These are phyloP conservation scores for Camponotus vicinus DNA, from an alignment of 1,140 invertebrate species.

Conservation along the genomic window DNA sequence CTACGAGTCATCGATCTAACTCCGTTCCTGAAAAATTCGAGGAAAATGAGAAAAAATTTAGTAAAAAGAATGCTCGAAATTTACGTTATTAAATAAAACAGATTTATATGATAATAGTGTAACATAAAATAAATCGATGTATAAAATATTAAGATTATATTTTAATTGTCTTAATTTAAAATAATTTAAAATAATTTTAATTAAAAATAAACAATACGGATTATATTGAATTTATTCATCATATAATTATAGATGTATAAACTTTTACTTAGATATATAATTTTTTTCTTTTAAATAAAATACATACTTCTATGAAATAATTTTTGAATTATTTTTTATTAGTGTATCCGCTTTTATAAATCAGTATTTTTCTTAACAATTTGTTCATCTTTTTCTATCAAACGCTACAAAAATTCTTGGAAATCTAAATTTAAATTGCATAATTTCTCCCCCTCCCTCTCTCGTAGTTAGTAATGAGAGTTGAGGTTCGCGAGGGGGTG, in stretches of 20 bases:
- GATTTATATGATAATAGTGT: neutral
- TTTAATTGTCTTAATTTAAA: too few species aligned
- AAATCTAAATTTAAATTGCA: neutral
- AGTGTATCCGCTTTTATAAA: neutral
- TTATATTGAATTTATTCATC: neutral
- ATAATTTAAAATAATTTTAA: too few species aligned
- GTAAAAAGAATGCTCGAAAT: neutral
- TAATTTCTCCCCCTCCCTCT: neutral
- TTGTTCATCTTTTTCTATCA: neutral
- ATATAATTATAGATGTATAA: neutral
- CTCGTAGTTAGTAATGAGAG: neutral
- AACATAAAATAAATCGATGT: too few species aligned
- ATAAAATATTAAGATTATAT: too few species aligned
- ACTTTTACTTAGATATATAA: too few species aligned
- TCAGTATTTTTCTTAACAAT: neutral
- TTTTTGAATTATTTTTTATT: neutral
- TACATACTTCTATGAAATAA: neutral
- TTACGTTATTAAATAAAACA: neutral
- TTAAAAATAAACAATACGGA: too few species aligned
- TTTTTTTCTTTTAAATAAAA: neutral
- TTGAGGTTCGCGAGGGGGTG: neutral
- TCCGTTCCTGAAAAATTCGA: neutral
- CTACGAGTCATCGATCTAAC: conserved; percentile 12
- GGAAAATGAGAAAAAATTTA: neutral
- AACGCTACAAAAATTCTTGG: neutral